Evolutionary conservation across 2,113 vertebrate species (phyloP), one percentile per base, ranked within the genome.

Genomic region (Hydrolagus affinis): DNA sequence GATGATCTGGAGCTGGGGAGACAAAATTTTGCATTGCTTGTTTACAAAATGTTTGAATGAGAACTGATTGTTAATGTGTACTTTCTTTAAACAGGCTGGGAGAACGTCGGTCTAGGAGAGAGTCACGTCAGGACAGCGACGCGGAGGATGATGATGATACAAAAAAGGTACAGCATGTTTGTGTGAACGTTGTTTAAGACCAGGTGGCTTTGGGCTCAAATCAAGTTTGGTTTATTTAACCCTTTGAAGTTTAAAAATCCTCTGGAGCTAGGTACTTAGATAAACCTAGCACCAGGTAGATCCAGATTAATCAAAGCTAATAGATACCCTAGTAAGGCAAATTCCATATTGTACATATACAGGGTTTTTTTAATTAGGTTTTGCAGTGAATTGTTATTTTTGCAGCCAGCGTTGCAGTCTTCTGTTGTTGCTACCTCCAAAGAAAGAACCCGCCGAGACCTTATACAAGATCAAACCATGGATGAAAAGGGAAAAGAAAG

Each of bases 391-490:
- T 88, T 70, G 57, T 88, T 86, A 76, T 64, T 3, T 32, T 86
- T 70, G 2, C 60, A 99, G 97, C 97, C 97, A 90, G 97, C 96
- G 87, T 97, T 99, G 94, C 98, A 98, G 92, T 99, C 98, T 94
- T 99, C 98, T 76, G 97, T 99, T 87, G 96, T 99, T 91, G 98
- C 98, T 97, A 99, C 98, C 97, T 99, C 98, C 96, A 99, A 99
- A 94, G 97, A 99, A 87, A 95, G 98, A 88, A 99, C 97, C 69
- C 96, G 97, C 90, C 94, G 97, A 95, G 97, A 99, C 92, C 97
- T 99, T 90, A 99, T 99, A 91, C 97, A 99, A 89, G 98, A 99
- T 92, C 98, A 99, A 91, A 99, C 95, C 85, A 98, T 98, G 95
- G 98, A 99, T 87, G 98, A 99, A 91, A 97, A 93, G 87, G 98